Percentiles rank a stretch among this genome's conserved stretches.
Conservation (phyloP, 2,797 vertebrate species). For the Philypnodon macrostomus region DNA sequence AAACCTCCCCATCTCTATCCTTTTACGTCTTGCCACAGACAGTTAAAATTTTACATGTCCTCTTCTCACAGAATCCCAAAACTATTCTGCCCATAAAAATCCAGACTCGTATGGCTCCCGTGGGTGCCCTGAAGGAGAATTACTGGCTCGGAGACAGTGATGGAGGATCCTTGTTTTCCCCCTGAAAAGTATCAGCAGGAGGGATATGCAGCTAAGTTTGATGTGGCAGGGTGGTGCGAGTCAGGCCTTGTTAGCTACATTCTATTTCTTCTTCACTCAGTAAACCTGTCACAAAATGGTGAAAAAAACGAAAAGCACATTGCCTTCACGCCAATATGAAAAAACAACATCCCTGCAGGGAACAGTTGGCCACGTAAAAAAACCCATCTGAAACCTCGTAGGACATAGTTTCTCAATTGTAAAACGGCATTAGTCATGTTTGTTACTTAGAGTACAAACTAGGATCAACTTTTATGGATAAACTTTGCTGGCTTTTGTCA, state of each 20-base stretch:
- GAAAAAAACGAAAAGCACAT: conserved; percentile 18
- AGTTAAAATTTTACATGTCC: conserved; percentile 58
- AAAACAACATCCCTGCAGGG: conserved; percentile 21
- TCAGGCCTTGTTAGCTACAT: conserved; percentile 46
- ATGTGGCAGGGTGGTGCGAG: conserved; percentile 46
- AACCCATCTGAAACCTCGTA: neutral
- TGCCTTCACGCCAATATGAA: conserved; percentile 13
- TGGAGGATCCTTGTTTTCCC: conserved; percentile 54
- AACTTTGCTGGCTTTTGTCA: neutral
- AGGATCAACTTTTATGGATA: neutral
- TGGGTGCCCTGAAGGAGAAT: conserved; percentile 60
- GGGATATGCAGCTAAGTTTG: too few species aligned
- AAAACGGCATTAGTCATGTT: conserved; percentile 11
- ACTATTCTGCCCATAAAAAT: conserved; percentile 64
- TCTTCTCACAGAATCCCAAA: conserved; percentile 65
- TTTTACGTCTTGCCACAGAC: conserved; percentile 43
- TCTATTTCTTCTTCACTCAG: conserved; percentile 29
- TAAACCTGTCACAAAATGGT: conserved; percentile 38
- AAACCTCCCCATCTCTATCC: conserved; percentile 8
- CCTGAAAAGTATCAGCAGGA: conserved; percentile 23
- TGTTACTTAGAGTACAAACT: conserved; percentile 13
- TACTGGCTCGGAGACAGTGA: conserved; percentile 51
- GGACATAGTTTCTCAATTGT: conserved; percentile 23
- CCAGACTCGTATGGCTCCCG: conserved; percentile 62
- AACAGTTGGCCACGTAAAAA: conserved; percentile 18